Base-by-base conservation (phyloP, 2,113 vertebrate genomes). In the Phalacrocorax aristotelis region DNA sequence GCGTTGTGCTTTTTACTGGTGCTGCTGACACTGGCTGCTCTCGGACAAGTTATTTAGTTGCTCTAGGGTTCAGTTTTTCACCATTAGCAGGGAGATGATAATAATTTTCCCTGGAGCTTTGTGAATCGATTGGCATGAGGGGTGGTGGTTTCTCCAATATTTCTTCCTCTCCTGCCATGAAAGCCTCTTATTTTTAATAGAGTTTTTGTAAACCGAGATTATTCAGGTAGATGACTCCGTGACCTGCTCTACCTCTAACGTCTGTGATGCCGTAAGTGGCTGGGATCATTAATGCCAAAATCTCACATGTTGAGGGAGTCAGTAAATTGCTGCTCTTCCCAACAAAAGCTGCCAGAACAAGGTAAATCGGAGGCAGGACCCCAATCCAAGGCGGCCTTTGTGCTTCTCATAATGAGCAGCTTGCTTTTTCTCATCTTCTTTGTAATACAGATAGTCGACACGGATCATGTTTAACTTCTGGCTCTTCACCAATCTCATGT, bases 161-260 rank as follows among this genome's bases (percentile, higher is more conserved):
- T 86, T 80, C 69, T 93, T 83, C 26, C 70, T 15, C 23, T 34
- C 81, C 74, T 87, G 76, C 52, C 84, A 5, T 5, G 25, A 62
- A 92, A 92, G 42, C 62, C 32, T 94, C 94, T 87, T 76, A 23
- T 85, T 85, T 95, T 88, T 76, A 49, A 70, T 49, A 44, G 87
- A 54, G 62, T 57, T 90, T 88, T 88, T 90, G 30, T 62, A 90
- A 81, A 77, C 48, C 1, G 4, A 68, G 70, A 69, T 96, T 46
- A 69, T 44, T 66, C 54, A 80, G 85, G 93, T 62, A 25, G 83
- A 49, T n/a, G 49, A 10, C 58, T 83, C 40, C 0, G 0, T 89
- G 78, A 72, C 74, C 84, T 94, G 40, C 40, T 34, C 58, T 32
- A 21, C 54, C 62, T 83, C 36, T 48, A 10, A 34, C 9, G 25